phyloP scores from a whole-genome alignment of 2,888 invertebrate species.

The Eupithecia vulgata region DNA sequence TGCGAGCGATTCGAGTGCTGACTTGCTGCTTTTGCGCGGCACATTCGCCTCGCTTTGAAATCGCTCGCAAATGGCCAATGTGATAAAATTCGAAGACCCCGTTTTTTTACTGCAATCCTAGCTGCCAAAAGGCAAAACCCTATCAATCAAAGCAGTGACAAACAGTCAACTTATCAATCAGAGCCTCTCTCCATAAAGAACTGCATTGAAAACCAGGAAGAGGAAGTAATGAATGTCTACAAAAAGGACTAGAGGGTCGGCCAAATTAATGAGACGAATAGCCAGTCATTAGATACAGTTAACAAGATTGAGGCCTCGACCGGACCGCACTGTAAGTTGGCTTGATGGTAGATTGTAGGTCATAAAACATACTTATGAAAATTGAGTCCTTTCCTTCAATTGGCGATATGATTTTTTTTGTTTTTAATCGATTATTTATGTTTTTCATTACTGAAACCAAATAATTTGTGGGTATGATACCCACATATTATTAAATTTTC shows the following conservation, averaged over 20 bases:
- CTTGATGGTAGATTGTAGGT: neutral
- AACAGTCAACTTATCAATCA: slow-evolving; percentile 14
- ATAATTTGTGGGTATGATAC: too few species aligned
- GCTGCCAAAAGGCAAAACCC: neutral
- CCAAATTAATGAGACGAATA: slow-evolving; percentile 65
- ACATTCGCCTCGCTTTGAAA: too few species aligned
- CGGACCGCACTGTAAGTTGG: neutral
- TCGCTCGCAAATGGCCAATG: too few species aligned
- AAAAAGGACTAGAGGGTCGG: slow-evolving; percentile 59
- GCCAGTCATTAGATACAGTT: slow-evolving; percentile 67
- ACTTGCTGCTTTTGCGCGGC: too few species aligned
- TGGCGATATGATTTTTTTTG: too few species aligned
- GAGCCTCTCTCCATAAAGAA: slow-evolving; percentile 26
- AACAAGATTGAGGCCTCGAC: slow-evolving; percentile 40
- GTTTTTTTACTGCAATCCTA: neutral
- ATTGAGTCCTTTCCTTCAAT: too few species aligned
- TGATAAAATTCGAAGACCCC: too few species aligned
- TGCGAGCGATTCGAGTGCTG: too few species aligned
- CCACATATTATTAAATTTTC: too few species aligned
- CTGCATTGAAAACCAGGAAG: slow-evolving; percentile 45
- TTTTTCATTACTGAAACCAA: too few species aligned
- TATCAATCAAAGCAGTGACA: slow-evolving; percentile 11
- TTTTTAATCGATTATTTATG: too few species aligned
- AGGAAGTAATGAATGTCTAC: slow-evolving; percentile 59
- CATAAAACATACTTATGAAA: neutral